Conservation (phyloP, 1,140 invertebrate genomes). For the Neodiprion virginianus region DNA sequence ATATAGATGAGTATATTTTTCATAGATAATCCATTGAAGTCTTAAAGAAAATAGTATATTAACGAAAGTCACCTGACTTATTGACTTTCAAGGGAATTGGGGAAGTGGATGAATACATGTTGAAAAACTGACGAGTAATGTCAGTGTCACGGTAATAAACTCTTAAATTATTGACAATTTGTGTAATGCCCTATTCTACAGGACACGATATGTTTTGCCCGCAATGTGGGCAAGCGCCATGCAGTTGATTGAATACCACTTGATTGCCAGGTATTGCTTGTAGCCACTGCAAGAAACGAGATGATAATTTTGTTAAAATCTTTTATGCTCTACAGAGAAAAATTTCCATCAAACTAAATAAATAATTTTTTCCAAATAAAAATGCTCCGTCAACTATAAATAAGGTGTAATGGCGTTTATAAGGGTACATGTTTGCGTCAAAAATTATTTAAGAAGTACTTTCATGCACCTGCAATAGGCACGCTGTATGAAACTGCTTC, state of each 20-base stretch:
- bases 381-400: not conserved
- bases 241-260: constrained; percentile 49
- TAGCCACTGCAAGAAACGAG: constrained; percentile 52
- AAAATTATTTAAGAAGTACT: not conserved
- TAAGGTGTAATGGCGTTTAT: no score
- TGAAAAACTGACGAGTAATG: no score
- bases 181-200: constrained; percentile 25
- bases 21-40: not conserved
- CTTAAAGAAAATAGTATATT: not conserved
- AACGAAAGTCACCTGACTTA: no score
- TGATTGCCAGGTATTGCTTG: constrained; percentile 47
- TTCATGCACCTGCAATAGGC: constrained; percentile 45
- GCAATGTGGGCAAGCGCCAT: constrained; percentile 56
- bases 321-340: not conserved
- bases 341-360: no score
- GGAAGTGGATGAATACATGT: no score
- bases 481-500: constrained; percentile 50
- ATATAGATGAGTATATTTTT: not conserved
- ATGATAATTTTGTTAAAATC: not conserved
- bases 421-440: no score
- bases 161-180: not conserved
- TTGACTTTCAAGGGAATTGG: not conserved
- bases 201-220: constrained; percentile 48
- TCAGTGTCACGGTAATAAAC: no score
- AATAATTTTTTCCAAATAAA: not conserved